Base-by-base conservation (phyloP, 2,113 vertebrate genomes). In the Macrotus californicus region DNA sequence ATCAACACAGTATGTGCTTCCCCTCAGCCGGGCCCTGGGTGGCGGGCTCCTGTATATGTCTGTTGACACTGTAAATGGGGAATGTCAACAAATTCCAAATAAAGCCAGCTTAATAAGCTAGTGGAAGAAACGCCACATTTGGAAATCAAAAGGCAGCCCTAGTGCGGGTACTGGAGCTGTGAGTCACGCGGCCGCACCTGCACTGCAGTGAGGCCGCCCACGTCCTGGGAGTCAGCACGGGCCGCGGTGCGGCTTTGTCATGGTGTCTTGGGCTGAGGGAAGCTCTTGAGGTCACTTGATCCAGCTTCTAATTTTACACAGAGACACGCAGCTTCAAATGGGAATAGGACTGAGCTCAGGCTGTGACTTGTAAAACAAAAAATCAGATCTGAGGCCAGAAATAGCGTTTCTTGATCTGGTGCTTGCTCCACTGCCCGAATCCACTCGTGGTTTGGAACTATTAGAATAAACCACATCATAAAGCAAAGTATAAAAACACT, bases 51-150 rank as follows among this genome's bases (percentile, higher is more conserved):
- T 79, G 54, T 76, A 80, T 73, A 96, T 95, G 96, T 96, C 59
- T 94, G 81, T 48, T 95, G 97, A 95, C 0, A 29, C 41, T 93
- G 75, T 96, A 92, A 97, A 92, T 92, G 94, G 52, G 56, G 93
- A 96, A 97, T 95, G 95, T 80, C 94, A 97, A 95, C 82, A 0
- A 7, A 95, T 97, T 93, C 94, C 97, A 96, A 97, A 98, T 95
- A 96, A 91, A 96, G 95, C 61, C 83, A 46, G 36, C 70, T 61
- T 50, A 67, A 39, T 36, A 48, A 86, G 59, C 26, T 26, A 22
- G 83, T 26, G 22, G 46, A 34, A 59, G 91, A 73, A 69, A 34
- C 9, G 9, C 2, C 31, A 21, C 5, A 0, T 2, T 0, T 3
- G 0, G 19, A 29, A 59, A 7, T 36, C 46, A 4, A 8, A 61